Evolutionary conservation across 2,113 vertebrate genomes (phyloP), one percentile per base, ranked within the genome.

Genomic region (Irena cyanogastra): DNA sequence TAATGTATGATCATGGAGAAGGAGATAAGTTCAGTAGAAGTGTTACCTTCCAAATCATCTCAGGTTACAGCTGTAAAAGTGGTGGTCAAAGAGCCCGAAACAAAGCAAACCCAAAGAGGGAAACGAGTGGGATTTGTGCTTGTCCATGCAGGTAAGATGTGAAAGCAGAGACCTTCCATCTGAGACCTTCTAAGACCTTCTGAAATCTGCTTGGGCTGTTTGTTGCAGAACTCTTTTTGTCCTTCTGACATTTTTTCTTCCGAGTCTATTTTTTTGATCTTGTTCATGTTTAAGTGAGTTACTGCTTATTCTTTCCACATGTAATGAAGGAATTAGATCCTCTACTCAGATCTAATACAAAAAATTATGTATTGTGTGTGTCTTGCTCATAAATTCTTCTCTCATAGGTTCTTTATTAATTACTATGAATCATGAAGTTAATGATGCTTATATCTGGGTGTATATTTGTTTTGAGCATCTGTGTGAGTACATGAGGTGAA

Each of bases 91-190:
- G 98, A 98, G 68, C 72, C 96, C 37, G 98, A 98, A 97, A 70
- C 96, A 87, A 97, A 97, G 92, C 97, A 97, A 87, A 70, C 89
- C 90, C 97, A 97, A 96, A 97, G 97, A 95, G 97, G 96, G 92
- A 98, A 97, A 87, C 96, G 97, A 96, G 98, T 98, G 61, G 99
- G 99, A 88, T 99, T 99, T 98, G 99, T 99, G 93, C 97, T 99
- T 96, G 99, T 99, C 50, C 99, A 99, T 96, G 99, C 99, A 98
- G 99, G 99, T 99, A 97, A 98, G 98, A 85, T 44, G 13, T 23
- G 61, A 35, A 74, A 84, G 30, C 18, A 1, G n/a, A n/a, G n/a
- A n/a, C n/a, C n/a, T n/a, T n/a, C n/a, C n/a, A n/a, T n/a, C n/a
- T n/a, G n/a, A n/a, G n/a, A n/a, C n/a, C n/a, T n/a, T n/a, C n/a